These are phyloP conservation scores for Ochropacha duplaris DNA, from an alignment of 2,888 invertebrate genomes.

Conservation along the genomic window DNA sequence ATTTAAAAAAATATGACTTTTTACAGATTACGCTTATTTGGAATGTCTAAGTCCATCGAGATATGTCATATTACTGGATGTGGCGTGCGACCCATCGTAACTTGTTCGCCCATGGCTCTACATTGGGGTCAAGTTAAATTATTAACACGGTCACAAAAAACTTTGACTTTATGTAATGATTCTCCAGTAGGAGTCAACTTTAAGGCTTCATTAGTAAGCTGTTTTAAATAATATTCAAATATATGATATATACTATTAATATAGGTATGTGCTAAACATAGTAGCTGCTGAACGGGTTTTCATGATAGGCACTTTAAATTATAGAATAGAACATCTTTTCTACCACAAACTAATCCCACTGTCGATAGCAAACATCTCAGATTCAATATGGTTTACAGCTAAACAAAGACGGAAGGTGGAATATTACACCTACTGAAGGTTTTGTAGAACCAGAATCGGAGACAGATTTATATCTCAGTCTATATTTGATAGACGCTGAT, in stretches of 20 bases:
- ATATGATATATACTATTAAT: no score
- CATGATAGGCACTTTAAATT: no score
- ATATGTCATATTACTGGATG: constrained; percentile 78
- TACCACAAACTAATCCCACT: not conserved
- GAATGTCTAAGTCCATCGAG: constrained; percentile 60
- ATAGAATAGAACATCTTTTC: no score
- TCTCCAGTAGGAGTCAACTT: constrained; percentile 86
- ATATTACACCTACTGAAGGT: constrained; percentile 64
- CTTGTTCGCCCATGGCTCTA: constrained; percentile 81
- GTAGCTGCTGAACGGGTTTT: no score
- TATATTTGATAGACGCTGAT: constrained; percentile 68
- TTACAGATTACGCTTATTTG: constrained; percentile 64
- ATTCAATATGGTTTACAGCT: constrained; percentile 39
- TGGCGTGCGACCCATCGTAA: constrained; percentile 87
- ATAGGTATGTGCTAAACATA: no score
- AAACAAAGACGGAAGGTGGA: constrained; percentile 68
- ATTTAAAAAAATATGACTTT: not conserved
- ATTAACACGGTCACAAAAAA: constrained; percentile 73
- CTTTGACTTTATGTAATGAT: constrained; percentile 84
- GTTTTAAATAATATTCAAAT: not conserved
- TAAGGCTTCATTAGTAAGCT: constrained; percentile 74
- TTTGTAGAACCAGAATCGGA: constrained; percentile 63
- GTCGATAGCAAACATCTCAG: not conserved
- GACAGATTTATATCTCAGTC: constrained; percentile 50
- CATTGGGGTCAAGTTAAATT: constrained; percentile 86